phyloP scores from a whole-genome alignment of 1,140 invertebrate species.

The Daktulosphaira vitifoliae region DNA sequence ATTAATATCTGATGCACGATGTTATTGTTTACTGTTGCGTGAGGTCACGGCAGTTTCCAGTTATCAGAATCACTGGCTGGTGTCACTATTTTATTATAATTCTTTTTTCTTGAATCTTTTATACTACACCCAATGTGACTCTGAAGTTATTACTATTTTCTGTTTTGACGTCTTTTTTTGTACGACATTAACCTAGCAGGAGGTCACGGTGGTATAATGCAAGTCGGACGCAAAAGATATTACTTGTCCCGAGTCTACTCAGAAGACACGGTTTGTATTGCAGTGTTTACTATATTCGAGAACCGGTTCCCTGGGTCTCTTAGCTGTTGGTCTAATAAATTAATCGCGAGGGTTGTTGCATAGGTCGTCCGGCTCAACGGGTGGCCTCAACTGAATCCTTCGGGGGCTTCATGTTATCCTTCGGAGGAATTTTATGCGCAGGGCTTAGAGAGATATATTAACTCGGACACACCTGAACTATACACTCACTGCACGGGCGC shows the following conservation, averaged over 20 bases:
- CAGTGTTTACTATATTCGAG: slow-evolving; percentile 5
- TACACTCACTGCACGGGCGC: neutral
- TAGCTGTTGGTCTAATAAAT: slow-evolving; percentile 25
- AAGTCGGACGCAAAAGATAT: neutral
- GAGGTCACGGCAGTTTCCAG: slow-evolving; percentile 1
- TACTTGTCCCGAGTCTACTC: neutral
- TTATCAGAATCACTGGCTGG: slow-evolving; percentile 8
- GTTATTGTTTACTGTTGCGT: slow-evolving; percentile 8
- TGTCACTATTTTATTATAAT: neutral
- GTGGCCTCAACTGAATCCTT: neutral
- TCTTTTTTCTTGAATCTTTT: neutral
- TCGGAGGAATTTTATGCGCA: slow-evolving; percentile 9
- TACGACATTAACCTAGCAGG: neutral
- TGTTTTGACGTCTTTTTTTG: slow-evolving; percentile 1
- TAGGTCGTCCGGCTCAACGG: neutral
- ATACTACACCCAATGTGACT: neutral
- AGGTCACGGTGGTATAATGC: too few species aligned
- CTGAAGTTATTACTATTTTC: neutral
- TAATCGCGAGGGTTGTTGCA: slow-evolving; percentile 17
- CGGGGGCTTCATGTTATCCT: neutral
- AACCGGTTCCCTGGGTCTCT: slow-evolving; percentile 7
- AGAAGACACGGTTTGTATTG: neutral
- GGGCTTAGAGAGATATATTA: neutral
- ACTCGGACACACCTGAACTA: slow-evolving; percentile 8
- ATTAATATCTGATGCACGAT: slow-evolving; percentile 25